phyloP scores from a whole-genome alignment of 2,113 vertebrate species.

The Macquaria ambigua region DNA sequence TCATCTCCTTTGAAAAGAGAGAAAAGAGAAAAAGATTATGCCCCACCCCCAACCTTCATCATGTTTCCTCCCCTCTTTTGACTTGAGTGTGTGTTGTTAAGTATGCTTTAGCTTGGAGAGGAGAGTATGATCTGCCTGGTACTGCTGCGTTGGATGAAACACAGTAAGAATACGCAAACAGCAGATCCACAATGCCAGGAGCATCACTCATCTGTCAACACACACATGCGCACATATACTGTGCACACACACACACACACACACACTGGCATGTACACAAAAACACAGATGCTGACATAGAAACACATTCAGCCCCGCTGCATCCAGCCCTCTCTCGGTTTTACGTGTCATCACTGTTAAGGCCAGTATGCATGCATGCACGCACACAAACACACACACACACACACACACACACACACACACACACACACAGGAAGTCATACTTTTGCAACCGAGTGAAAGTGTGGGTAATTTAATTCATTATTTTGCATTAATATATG shows the following conservation, averaged over 20 bases:
- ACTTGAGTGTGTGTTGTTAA: neutral
- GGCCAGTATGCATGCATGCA: neutral
- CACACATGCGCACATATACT: neutral
- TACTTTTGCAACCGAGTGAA: neutral
- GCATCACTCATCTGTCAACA: slow-evolving; percentile 38
- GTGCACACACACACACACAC: neutral
- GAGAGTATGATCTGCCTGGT: neutral
- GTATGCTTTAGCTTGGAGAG: neutral
- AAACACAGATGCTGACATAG: slow-evolving; percentile 17
- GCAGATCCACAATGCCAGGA: slow-evolving; percentile 14
- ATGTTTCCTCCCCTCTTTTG: neutral
- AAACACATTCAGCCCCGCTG: neutral
- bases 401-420: neutral
- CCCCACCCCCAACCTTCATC: neutral
- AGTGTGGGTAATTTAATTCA: neutral
- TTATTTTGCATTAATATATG: neutral
- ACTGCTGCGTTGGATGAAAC: neutral
- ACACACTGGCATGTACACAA: neutral
- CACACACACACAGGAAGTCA: neutral
- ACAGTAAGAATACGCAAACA: slow-evolving; percentile 7
- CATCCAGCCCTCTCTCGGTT: neutral
- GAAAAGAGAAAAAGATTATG: neutral
- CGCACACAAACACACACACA: neutral
- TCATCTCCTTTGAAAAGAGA: neutral
- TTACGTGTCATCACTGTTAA: neutral